Percentiles rank a stretch among this genome's conserved stretches.
phyloP scores from a whole-genome alignment of 2,888 invertebrate genomes.

The Drosophila pegasa region DNA sequence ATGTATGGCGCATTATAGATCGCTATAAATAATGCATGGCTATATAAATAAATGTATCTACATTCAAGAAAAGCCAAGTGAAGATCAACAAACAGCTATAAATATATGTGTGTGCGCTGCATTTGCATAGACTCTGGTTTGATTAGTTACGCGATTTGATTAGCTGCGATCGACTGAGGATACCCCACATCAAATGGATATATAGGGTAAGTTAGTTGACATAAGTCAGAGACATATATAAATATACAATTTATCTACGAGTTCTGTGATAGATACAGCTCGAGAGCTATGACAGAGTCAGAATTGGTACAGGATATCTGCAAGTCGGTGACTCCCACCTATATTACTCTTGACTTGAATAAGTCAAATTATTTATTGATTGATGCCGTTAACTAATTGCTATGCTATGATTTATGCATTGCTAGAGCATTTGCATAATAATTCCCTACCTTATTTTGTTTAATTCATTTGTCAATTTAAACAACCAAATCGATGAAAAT shows the following conservation, averaged over 20 bases:
- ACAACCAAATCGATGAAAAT: background rate
- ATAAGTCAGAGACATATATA: too few relatives aligned
- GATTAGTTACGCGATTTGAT: conserved; percentile 16
- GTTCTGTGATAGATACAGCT: too few relatives aligned
- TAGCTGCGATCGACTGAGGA: background rate
- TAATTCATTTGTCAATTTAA: conserved; percentile 1
- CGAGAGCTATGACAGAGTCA: too few relatives aligned
- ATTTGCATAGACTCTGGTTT: conserved; percentile 22
- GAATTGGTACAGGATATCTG: background rate
- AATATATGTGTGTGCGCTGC: background rate
- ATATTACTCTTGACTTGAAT: conserved; percentile 8
- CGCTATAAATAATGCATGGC: conserved; percentile 40
- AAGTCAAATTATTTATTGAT: conserved; percentile 19
- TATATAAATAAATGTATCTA: background rate
- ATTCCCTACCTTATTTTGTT: background rate
- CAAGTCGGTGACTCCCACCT: background rate
- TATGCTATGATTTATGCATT: background rate
- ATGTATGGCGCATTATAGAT: conserved; percentile 32
- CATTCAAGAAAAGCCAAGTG: conserved; percentile 9
- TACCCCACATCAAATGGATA: background rate
- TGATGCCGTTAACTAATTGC: conserved; percentile 30
- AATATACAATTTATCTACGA: background rate
- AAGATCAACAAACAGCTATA: conserved; percentile 1
- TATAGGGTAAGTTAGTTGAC: background rate
- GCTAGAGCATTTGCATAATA: conserved; percentile 22